These are phyloP conservation scores for Colletes latitarsis DNA, from an alignment of 1,140 invertebrate genomes.

Conservation along the genomic window DNA sequence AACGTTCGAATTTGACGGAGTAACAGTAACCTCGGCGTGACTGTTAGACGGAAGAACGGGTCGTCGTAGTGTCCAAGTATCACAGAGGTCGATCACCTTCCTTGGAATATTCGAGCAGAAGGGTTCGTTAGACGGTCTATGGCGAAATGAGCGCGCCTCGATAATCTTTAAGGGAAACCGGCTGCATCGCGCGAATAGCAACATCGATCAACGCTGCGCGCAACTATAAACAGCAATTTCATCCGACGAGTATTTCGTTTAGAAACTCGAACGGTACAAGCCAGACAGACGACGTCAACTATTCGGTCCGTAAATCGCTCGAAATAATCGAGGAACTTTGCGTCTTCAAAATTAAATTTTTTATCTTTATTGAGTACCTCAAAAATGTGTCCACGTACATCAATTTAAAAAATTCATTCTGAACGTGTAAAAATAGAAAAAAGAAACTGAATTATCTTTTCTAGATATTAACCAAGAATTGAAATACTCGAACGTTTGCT, in stretches of 20 bases:
- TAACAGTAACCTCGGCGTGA: conserved; percentile 64
- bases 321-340: background rate
- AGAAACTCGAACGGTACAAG: background rate
- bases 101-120: conserved; percentile 53
- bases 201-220: conserved; percentile 17
- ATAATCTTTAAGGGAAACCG: conserved; percentile 27
- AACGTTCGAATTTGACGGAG: conserved; percentile 47
- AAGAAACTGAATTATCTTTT: too few relatives aligned
- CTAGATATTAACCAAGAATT: too few relatives aligned
- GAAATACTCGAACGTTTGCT: background rate
- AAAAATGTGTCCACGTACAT: too few relatives aligned
- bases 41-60: conserved; percentile 57
- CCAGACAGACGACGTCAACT: background rate
- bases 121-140: conserved; percentile 47
- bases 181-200: conserved; percentile 2
- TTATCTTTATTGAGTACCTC: too few relatives aligned
- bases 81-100: conserved; percentile 59
- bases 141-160: background rate
- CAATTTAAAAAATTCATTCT: too few relatives aligned
- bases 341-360: too few relatives aligned
- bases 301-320: background rate
- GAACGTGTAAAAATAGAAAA: too few relatives aligned
- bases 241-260: background rate
- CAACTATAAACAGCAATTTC: conserved; percentile 12
- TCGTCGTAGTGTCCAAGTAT: background rate